These are phyloP conservation scores for Hapalemur alaotrensis DNA, from an alignment of 2,797 vertebrate genomes.

Conservation along the genomic window DNA sequence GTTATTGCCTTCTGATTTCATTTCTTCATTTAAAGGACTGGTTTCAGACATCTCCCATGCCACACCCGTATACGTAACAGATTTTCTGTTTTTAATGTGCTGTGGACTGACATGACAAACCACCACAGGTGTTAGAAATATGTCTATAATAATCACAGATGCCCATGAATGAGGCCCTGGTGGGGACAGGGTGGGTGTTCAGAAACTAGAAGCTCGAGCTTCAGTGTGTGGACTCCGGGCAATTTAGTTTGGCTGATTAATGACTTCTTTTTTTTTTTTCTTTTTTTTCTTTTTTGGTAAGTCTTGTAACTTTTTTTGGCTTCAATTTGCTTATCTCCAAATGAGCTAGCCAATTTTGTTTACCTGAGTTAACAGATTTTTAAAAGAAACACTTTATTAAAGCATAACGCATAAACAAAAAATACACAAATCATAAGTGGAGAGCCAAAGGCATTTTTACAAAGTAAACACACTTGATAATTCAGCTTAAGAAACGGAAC, in stretches of 20 bases:
- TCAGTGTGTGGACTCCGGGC: neutral
- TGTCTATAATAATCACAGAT: neutral
- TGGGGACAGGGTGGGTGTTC: neutral
- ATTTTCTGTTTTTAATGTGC: constrained; percentile 28
- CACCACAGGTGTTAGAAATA: neutral
- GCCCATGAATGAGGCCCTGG: neutral
- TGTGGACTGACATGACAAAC: neutral
- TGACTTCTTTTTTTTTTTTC: neutral
- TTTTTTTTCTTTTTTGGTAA: neutral
- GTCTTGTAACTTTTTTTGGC: neutral
- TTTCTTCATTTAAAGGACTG: neutral
- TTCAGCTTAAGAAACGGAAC: neutral
- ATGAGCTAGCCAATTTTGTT: neutral
- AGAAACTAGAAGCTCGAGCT: neutral
- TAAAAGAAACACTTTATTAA: neutral
- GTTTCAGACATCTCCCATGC: neutral
- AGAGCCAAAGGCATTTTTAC: neutral
- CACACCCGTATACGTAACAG: neutral
- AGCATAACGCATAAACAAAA: neutral
- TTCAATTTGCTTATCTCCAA: neutral
- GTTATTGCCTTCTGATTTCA: neutral
- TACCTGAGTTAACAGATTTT: neutral
- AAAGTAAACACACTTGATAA: neutral
- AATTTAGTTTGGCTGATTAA: neutral
- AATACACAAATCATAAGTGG: neutral